A percentile compares a stretch with the other conserved stretches of the same genome.
Evolutionary conservation across 2,888 invertebrate genomes (phyloP).

Genomic region (Oxycera nigricornis): DNA sequence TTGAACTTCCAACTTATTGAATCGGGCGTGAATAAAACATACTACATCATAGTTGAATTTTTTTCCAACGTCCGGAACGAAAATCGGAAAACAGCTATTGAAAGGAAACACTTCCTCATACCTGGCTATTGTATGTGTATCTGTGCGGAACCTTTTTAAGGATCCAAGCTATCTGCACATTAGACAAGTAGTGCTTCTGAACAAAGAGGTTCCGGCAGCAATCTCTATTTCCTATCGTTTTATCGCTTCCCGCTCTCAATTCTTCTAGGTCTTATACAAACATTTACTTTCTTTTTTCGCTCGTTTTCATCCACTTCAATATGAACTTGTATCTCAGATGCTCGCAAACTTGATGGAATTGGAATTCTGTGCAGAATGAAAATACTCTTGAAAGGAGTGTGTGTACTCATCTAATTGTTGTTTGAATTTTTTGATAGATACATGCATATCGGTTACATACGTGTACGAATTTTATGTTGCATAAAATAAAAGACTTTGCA

Average conservation of each 20-base stretch:
- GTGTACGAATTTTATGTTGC: too few relatives aligned
- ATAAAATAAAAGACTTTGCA: too few relatives aligned
- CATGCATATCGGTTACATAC: too few relatives aligned
- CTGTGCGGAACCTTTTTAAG: conserved; percentile 1
- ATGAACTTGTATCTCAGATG: conserved; percentile 7
- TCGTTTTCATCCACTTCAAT: conserved; percentile 28
- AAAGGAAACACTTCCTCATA: conserved; percentile 31
- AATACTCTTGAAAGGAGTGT: not conserved
- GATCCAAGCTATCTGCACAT: conserved; percentile 9
- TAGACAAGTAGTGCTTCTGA: conserved; percentile 37
- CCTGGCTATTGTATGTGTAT: conserved; percentile 21
- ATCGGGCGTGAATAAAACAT: conserved; percentile 23
- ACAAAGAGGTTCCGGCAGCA: conserved; percentile 41
- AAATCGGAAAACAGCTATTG: conserved; percentile 15
- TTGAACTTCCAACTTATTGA: conserved; percentile 23
- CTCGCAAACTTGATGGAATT: not conserved
- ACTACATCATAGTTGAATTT: conserved; percentile 15
- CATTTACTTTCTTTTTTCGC: conserved; percentile 37
- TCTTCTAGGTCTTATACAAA: conserved; percentile 35
- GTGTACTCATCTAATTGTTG: not conserved
- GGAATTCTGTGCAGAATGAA: not conserved
- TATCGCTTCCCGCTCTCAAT: conserved; percentile 44
- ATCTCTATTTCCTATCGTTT: conserved; percentile 45
- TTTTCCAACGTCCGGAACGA: conserved; percentile 30
- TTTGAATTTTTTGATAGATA: not conserved